phyloP scores from a whole-genome alignment of 1,140 invertebrate genomes.

The Zaprionus lachaisei region DNA sequence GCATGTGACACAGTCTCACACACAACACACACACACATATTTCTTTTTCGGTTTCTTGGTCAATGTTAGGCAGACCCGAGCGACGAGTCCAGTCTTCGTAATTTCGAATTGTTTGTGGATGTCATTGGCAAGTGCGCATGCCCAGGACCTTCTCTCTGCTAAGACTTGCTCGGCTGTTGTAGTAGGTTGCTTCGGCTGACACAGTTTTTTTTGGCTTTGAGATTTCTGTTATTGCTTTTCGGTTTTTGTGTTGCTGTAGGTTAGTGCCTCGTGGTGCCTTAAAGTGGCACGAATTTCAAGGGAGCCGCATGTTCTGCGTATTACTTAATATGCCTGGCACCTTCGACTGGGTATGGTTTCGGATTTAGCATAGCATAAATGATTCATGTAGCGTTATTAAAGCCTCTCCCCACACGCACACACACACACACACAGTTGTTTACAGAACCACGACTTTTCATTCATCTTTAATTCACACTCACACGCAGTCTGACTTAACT shows the following conservation, averaged over 20 bases:
- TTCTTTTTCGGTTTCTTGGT: conserved; percentile 58
- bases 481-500: conserved; percentile 55
- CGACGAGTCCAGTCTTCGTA: not conserved
- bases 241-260: conserved; percentile 63
- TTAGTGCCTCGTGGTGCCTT: conserved; percentile 66
- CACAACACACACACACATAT: no score
- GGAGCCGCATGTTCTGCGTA: conserved; percentile 33
- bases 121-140: conserved; percentile 49
- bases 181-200: conserved; percentile 55
- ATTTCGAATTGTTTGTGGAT: conserved; percentile 78
- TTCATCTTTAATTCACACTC: conserved; percentile 69
- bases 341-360: conserved; percentile 47
- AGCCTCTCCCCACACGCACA: conserved; percentile 16
- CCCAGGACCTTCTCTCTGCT: not conserved
- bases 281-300: conserved; percentile 31
- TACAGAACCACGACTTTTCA: conserved; percentile 42
- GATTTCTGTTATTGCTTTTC: no score
- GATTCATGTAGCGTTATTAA: conserved; percentile 75
- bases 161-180: not conserved
- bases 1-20: not conserved
- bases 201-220: conserved; percentile 59
- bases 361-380: conserved; percentile 76
- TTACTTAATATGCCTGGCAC: conserved; percentile 79
- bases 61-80: conserved; percentile 61
- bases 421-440: conserved; percentile 22